A percentile compares a stretch with the other conserved stretches of the same genome.
These are phyloP conservation scores for Poecile atricapillus DNA, from an alignment of 2,113 vertebrate genomes.

Conservation along the genomic window DNA sequence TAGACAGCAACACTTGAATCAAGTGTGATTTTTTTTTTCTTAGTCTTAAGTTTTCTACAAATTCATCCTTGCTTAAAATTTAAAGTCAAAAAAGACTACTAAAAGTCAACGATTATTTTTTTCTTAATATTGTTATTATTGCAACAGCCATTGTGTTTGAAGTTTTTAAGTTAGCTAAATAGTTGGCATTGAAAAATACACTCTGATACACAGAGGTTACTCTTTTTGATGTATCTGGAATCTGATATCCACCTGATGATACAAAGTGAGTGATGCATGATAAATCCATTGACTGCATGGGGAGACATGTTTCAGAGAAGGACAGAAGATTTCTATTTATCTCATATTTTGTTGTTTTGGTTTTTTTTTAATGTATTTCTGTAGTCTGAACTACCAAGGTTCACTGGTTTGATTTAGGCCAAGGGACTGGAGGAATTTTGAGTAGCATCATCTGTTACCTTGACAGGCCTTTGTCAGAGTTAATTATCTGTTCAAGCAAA, in stretches of 20 bases:
- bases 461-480: neutral
- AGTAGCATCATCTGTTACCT: neutral
- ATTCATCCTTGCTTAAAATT: neutral
- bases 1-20: neutral
- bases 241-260: neutral
- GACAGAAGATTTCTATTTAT: neutral
- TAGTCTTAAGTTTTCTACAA: neutral
- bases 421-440: neutral
- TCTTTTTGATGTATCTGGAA: neutral
- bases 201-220: neutral
- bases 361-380: neutral
- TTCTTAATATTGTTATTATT: neutral
- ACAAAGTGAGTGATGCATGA: neutral
- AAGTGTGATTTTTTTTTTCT: neutral
- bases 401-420: neutral
- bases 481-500: neutral
- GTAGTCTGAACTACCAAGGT: neutral
- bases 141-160: neutral
- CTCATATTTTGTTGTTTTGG: accelerated
- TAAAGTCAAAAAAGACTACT: neutral
- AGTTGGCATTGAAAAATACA: neutral
- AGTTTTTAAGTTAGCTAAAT: neutral
- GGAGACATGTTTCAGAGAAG: neutral
- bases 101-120: neutral
- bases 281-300: neutral